phyloP scores from a whole-genome alignment of 2,888 invertebrate genomes.

The Criorhina ranunculi region DNA sequence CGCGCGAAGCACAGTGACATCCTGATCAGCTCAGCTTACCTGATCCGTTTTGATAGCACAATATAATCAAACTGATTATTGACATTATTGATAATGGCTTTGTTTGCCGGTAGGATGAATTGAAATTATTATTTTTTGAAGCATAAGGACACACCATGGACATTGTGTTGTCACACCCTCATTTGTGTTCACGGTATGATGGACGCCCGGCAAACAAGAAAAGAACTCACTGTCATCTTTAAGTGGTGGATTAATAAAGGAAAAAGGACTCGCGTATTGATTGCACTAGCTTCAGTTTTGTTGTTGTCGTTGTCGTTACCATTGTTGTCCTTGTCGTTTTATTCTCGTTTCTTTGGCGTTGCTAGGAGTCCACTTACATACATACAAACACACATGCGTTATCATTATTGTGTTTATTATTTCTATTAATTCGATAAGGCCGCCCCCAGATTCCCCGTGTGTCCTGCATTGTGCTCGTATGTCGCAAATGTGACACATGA shows the following conservation, averaged over 20 bases:
- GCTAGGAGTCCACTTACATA: slow-evolving; percentile 49
- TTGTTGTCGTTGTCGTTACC: slow-evolving; percentile 20
- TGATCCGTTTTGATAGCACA: slow-evolving; percentile 71
- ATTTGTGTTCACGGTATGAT: slow-evolving; percentile 72
- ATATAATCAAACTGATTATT: slow-evolving; percentile 76
- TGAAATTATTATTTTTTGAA: slow-evolving; percentile 75
- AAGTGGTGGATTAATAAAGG: slow-evolving; percentile 76
- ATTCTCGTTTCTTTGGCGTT: slow-evolving; percentile 35
- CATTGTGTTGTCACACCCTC: slow-evolving; percentile 74
- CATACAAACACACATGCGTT: slow-evolving; percentile 31
- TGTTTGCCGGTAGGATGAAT: slow-evolving; percentile 74
- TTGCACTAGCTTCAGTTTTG: slow-evolving; percentile 61
- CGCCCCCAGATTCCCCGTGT: slow-evolving; percentile 58
- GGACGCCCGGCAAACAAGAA: slow-evolving; percentile 69
- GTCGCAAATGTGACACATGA: slow-evolving; percentile 74
- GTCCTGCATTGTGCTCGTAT: slow-evolving; percentile 52
- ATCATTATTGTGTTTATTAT: slow-evolving; percentile 76
- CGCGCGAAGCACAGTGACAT: slow-evolving; percentile 47
- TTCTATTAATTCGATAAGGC: slow-evolving; percentile 73
- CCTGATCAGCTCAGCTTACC: slow-evolving; percentile 75
- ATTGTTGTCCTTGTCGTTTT: slow-evolving; percentile 30
- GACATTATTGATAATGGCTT: slow-evolving; percentile 76
- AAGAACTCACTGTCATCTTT: slow-evolving; percentile 74
- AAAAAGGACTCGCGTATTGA: slow-evolving; percentile 71
- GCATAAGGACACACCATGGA: slow-evolving; percentile 73